Base-by-base conservation (phyloP, 2,888 invertebrate genomes). In the Andrena dorsata region DNA sequence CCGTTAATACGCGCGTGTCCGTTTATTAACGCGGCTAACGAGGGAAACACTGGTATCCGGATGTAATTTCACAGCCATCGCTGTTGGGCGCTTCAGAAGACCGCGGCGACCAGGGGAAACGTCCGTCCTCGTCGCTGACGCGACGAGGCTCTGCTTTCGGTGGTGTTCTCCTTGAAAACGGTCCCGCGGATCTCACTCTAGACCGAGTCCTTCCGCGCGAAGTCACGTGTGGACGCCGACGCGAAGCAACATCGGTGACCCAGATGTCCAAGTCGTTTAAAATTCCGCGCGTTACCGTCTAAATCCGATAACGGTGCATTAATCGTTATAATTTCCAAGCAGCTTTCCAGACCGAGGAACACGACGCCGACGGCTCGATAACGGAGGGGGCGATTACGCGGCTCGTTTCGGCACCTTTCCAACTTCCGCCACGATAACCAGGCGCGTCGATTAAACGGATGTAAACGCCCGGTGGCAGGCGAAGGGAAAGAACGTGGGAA, bases 1-100 rank as follows among this genome's bases (percentile, higher is more conserved):
- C 89, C 90, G 87, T 86, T 79, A 81, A 75, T 63, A 70, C 84
- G 80, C 80, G 82, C 73, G 84, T 71, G 79, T 77, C 70, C 73
- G 78, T 75, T 78, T 70, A 73, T 76, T 76, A 80, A 72, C 72
- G 63, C 28, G 51, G 16, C 28, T 32, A 53, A 53, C 70, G 73
- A 70, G 63, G 73, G 66, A 70, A 70, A 61, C 51, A 53, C 60
- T 69, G 51, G 64, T 41, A 47, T 26, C 49, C 23, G 73, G 53
- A 70, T 68, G 68, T 13, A 41, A 13, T 41, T 72, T 68, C 66
- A n/a, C 32, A 70, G 60, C 32, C 35, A 30, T 66, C 60, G 32
- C 16, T 8, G 20, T 80, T 70, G 65, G 65, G 51, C 70, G 23
- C 13, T 70, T 69, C 63, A 64, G 70, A 23, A 75, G 28, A 20